Conservation (phyloP, 2,113 vertebrate species). For the Lophochroa leadbeateri region DNA sequence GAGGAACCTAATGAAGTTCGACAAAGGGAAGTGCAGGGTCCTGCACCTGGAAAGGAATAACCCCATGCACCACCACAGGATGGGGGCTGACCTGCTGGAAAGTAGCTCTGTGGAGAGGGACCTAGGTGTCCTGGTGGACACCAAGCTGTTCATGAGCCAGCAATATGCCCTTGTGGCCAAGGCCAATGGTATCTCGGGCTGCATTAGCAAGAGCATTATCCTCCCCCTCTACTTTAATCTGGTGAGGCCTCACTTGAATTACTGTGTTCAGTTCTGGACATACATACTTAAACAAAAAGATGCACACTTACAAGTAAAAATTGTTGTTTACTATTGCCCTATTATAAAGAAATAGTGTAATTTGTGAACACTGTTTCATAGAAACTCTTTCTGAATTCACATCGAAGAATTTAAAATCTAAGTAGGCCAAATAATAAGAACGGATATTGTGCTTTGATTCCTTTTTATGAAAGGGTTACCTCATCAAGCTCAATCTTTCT, state of each 20-base stretch:
- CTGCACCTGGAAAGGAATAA: not conserved
- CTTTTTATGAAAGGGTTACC: not conserved
- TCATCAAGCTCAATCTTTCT: not conserved
- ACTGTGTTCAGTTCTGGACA: not conserved
- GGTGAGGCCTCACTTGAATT: not conserved
- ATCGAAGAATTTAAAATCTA: not conserved
- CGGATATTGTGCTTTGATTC: not conserved
- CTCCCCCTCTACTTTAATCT: not conserved
- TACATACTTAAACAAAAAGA: not conserved
- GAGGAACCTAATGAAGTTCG: not conserved
- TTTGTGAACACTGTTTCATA: not conserved
- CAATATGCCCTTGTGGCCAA: not conserved
- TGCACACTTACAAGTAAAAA: not conserved
- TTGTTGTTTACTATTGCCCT: not conserved
- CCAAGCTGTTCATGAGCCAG: not conserved
- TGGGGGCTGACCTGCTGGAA: not conserved
- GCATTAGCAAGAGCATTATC: not conserved
- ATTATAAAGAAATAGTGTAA: not conserved
- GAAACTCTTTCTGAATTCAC: not conserved
- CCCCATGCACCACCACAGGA: not conserved
- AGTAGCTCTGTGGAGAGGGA: not conserved
- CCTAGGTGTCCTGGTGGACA: not conserved
- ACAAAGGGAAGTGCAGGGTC: not conserved
- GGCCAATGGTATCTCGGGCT: not conserved
- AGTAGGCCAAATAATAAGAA: not conserved